These are phyloP conservation scores for Agelas oroides DNA, from an alignment of 37 sponge, comb jelly and placozoan genomes.

Conservation along the genomic window DNA sequence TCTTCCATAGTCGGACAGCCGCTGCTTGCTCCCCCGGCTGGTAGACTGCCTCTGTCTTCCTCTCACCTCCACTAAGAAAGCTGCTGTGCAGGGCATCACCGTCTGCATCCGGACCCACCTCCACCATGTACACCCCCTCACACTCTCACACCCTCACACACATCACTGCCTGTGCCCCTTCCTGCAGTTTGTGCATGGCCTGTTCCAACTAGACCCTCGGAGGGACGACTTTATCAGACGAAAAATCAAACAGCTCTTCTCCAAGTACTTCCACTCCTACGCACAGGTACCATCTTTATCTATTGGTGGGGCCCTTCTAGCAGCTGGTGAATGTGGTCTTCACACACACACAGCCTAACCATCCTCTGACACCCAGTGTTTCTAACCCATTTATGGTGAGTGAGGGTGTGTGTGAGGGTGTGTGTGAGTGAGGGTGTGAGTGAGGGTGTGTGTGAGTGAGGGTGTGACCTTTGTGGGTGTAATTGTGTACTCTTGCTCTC, in stretches of 20 bases:
- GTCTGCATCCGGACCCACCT: neutral
- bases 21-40: slow-evolving; percentile 53
- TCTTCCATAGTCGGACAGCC: slow-evolving; percentile 17
- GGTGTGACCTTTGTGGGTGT: neutral
- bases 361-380: neutral
- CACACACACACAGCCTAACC: neutral
- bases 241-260: slow-evolving; percentile 62
- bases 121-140: slow-evolving; percentile 29
- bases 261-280: slow-evolving; percentile 47
- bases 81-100: slow-evolving; percentile 3
- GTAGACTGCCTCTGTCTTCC: slow-evolving; percentile 51
- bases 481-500: too few relatives aligned
- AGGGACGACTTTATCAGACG: slow-evolving; percentile 56
- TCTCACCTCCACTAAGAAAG: neutral
- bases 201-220: slow-evolving; percentile 48
- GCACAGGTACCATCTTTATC: slow-evolving; percentile 38
- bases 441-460: neutral
- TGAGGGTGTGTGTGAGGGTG: neutral
- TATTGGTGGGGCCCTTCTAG: neutral
- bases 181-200: slow-evolving; percentile 50
- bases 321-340: neutral
- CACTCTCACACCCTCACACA: neutral
- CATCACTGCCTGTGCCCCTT: neutral
- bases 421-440: neutral
- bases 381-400: slow-evolving; percentile 30